Base-by-base conservation (phyloP, 2,113 vertebrate species). In the Gopherus evgoodei region DNA sequence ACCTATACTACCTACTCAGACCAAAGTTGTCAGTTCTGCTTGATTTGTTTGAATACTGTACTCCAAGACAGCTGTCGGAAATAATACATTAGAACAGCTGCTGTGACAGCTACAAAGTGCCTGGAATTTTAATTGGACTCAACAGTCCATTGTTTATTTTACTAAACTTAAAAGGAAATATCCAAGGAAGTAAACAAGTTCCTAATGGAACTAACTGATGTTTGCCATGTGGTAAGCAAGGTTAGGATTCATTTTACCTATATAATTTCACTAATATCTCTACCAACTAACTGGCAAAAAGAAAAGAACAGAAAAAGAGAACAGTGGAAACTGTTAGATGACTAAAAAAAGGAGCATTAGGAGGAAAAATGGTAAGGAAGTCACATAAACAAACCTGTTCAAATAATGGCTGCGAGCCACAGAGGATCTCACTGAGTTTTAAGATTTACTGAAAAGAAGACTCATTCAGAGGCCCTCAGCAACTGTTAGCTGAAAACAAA, bases 81-180 rank as follows among this genome's bases (percentile, higher is more conserved):
- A 98, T 95, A 97, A 98, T 97, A 96, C 96, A 97, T 98, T 95
- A 96, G 81, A 98, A 98, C 98, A 98, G 98, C 98, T 98, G 98
- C 92, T 97, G n/a, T 93, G 94, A 93, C 88, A 98, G 97, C 93
- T 97, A 97, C 87, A 95, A 97, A 96, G 72, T 87, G 88, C 88
- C 78, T 83, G 90, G 94, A 95, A 97, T 98, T 98, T 98, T 98
- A 98, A 98, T 96, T 98, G 94, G 94, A 95, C 86, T 97, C 89
- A 89, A 92, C 93, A 97, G 95, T 96, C 97, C 96, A 88, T 44
- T 96, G 96, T 90, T 97, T 91, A 88, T 95, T 95, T 88, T 87
- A 81, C 57, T 56, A 79, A 97, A 96, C 22, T 91, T 86, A 93
- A 94, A 94, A 69, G 81, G 2, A 94, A 93, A 89, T 93, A 97